Base-by-base conservation (phyloP, 2,888 invertebrate species). In the Melanargia galathea region DNA sequence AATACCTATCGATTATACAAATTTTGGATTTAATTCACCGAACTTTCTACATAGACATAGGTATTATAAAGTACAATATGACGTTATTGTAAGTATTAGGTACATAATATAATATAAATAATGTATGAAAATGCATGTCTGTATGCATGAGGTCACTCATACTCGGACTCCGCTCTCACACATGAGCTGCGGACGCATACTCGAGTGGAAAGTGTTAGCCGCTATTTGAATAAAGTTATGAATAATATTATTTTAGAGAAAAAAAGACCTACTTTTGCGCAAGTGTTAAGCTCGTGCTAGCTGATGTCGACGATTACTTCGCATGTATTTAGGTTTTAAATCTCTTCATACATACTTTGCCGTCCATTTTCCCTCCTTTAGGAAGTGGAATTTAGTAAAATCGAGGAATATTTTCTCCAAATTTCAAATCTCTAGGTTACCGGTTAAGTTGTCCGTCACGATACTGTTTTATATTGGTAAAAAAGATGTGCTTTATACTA, bases 181-280 rank as follows among this genome's bases (percentile, higher is more conserved):
- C 20, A 38, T 45, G 16, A 43, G 35, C 7, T 57, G 62, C 54
- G 38, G 51, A 45, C 61, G 62, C 56, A 49, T 46, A 52, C 64
- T 58, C 65, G 65, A 64, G 48, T 70, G 60, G 74, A 78, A 78
- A 77, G 75, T 73, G 67, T 66, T 65, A 40, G 67, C 68, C 66
- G 63, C 66, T 63, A 74, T 75, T 75, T 77, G 62, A 71, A 76
- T 74, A 74, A 73, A 72, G 49, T 71, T 68, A 68, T 68, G 64
- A 70, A 71, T 70, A 72, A 73, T 69, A 64, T 69, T 18, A 43
- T 43, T 40, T 43, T 38, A n/a, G 6, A 16, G 8, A 18, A 43
- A 10, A 43, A 7, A 18, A 43, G 18, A 43, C 8, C 43, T 2
- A 8, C 43, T 16, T 16, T 16, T 18, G 5, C 8, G 43, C 18